These are phyloP conservation scores for Protonibea diacanthus DNA, from an alignment of 2,797 vertebrate species.

Conservation along the genomic window DNA sequence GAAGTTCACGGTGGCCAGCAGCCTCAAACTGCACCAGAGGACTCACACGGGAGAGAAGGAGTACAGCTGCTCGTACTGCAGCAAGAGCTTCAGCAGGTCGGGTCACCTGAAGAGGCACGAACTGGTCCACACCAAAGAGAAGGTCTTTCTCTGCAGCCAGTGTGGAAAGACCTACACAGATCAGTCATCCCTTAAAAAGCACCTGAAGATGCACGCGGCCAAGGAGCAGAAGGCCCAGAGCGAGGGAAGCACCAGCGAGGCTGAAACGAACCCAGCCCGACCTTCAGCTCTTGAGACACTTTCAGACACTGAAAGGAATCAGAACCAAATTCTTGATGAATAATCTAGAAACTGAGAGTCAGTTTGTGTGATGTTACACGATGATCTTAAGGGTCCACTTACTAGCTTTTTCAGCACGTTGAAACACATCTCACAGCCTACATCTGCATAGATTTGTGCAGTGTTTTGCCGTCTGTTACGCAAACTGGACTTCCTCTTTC, in stretches of 20 bases:
- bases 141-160: constrained; percentile 68
- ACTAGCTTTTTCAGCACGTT: not conserved
- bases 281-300: constrained; percentile 20
- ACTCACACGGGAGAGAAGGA: constrained; percentile 85
- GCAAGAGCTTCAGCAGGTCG: constrained; percentile 83
- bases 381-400: constrained; percentile 2
- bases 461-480: not conserved
- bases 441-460: not conserved
- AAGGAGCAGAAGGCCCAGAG: constrained; percentile 46
- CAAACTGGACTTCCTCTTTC: not conserved
- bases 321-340: constrained; percentile 12
- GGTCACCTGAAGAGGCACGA: constrained; percentile 85
- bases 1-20: constrained; percentile 85
- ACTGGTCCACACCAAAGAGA: constrained; percentile 84
- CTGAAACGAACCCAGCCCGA: not conserved
- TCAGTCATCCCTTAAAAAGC: constrained; percentile 79
- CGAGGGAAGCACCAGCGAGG: constrained; percentile 30
- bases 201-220: constrained; percentile 75
- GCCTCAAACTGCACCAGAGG: constrained; percentile 85
- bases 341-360: constrained; percentile 1
- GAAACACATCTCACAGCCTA: not conserved
- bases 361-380: constrained; percentile 7
- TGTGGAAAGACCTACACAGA: constrained; percentile 81
- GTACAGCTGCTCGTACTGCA: constrained; percentile 82
- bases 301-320: constrained; percentile 30